Evolutionary conservation across 2,888 invertebrate genomes (phyloP).

Genomic region (Entomobrya proxima): DNA sequence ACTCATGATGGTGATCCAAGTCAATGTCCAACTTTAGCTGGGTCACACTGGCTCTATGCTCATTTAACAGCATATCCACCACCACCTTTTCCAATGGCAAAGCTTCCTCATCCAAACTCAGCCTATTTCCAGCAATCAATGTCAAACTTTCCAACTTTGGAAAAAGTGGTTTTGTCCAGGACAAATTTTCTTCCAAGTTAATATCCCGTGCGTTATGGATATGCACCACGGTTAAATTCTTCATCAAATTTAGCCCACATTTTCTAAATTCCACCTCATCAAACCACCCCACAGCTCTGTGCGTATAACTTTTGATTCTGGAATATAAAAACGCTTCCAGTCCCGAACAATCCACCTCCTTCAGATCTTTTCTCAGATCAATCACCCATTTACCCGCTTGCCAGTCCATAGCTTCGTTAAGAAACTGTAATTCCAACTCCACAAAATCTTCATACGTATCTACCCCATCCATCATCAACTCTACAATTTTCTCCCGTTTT

Average conservation of each 20-base stretch:
- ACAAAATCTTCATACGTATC: constrained; percentile 5
- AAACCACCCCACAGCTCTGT: constrained; percentile 58
- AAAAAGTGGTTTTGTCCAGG: constrained; percentile 24
- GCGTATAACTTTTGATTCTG: constrained; percentile 30
- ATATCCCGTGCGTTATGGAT: constrained; percentile 50
- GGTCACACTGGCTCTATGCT: constrained; percentile 6
- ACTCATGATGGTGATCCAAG: constrained; percentile 46
- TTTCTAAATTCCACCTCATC: constrained; percentile 45
- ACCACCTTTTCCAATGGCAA: constrained; percentile 47
- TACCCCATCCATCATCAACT: background rate
- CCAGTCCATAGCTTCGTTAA: constrained; percentile 61
- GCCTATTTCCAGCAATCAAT: constrained; percentile 45
- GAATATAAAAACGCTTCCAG: constrained; percentile 46
- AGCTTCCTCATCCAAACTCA: background rate
- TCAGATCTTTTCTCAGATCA: constrained; percentile 12
- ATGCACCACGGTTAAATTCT: constrained; percentile 33
- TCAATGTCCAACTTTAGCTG: constrained; percentile 37
- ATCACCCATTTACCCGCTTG: constrained; percentile 57
- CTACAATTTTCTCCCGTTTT: background rate
- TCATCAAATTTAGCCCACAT: constrained; percentile 43
- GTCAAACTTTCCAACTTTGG: constrained; percentile 45
- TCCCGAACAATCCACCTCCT: background rate
- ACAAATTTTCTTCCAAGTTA: constrained; percentile 5
- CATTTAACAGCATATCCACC: constrained; percentile 40
- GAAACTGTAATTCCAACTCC: background rate